phyloP scores from a whole-genome alignment of 2,113 vertebrate species.

The Python bivittatus region DNA sequence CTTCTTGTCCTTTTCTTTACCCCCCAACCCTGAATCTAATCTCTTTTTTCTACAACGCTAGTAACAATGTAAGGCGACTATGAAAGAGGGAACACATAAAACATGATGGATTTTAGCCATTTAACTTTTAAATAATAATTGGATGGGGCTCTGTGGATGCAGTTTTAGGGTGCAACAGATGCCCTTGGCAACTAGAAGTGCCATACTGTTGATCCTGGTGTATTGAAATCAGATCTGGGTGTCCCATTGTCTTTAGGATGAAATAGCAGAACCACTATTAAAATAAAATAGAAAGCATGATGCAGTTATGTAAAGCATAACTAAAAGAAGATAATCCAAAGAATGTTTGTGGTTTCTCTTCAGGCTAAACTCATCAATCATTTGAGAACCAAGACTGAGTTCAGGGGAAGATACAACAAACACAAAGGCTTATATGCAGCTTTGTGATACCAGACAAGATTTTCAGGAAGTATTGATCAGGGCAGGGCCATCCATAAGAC shows the following conservation, averaged over 20 bases:
- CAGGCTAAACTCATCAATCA: not conserved
- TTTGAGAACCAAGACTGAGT: not conserved
- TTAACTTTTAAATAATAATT: not conserved
- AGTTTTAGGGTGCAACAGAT: not conserved
- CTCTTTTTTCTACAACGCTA: constrained; percentile 3
- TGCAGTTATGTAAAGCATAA: not conserved
- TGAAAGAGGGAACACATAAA: not conserved
- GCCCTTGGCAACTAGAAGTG: not conserved
- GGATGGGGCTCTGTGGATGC: not conserved
- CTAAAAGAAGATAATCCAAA: not conserved
- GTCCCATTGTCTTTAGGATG: not conserved
- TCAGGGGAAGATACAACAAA: not conserved
- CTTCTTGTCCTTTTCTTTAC: not conserved
- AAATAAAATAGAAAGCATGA: not conserved
- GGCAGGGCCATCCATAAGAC: not conserved
- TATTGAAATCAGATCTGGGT: not conserved
- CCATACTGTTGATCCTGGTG: not conserved
- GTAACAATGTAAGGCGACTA: not conserved
- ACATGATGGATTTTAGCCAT: not conserved
- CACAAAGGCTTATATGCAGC: not conserved
- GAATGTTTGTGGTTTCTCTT: not conserved
- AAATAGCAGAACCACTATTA: not conserved
- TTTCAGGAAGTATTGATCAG: not conserved
- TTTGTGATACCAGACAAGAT: not conserved
- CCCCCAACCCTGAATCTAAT: not conserved